phyloP scores from a whole-genome alignment of 2,888 invertebrate species.

The Diarsia dahlii region DNA sequence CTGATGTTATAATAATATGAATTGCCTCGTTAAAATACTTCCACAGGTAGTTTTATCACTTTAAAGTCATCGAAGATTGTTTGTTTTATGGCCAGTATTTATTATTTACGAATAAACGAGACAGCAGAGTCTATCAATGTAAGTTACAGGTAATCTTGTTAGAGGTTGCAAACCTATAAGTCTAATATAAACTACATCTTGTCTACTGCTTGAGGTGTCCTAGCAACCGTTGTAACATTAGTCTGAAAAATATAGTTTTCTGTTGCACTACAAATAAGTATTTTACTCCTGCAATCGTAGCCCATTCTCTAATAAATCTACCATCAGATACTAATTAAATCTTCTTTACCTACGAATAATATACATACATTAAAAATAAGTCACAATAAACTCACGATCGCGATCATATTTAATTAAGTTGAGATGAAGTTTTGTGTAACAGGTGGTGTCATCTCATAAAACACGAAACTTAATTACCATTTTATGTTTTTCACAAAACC shows the following conservation, averaged over 20 bases:
- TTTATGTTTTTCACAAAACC: neutral
- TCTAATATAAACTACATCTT: too few species aligned
- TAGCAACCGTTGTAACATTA: too few species aligned
- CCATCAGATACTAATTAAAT: neutral
- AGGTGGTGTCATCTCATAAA: constrained; percentile 32
- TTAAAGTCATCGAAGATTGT: too few species aligned
- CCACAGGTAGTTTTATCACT: too few species aligned
- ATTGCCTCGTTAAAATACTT: constrained; percentile 9
- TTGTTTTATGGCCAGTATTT: too few species aligned
- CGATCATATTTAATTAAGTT: neutral
- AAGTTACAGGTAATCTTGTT: too few species aligned
- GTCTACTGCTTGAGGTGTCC: too few species aligned
- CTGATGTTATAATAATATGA: neutral
- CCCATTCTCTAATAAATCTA: too few species aligned
- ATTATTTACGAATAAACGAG: neutral
- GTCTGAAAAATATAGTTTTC: too few species aligned
- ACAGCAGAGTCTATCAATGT: neutral
- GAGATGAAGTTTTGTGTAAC: constrained; percentile 4
- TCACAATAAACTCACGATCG: neutral
- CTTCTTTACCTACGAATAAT: neutral
- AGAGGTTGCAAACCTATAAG: too few species aligned
- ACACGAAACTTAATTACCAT: constrained; percentile 26
- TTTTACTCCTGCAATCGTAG: too few species aligned
- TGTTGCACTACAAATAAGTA: too few species aligned
- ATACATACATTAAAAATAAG: neutral